phyloP scores from a whole-genome alignment of 1,140 invertebrate species.

The Chelonus insularis region DNA sequence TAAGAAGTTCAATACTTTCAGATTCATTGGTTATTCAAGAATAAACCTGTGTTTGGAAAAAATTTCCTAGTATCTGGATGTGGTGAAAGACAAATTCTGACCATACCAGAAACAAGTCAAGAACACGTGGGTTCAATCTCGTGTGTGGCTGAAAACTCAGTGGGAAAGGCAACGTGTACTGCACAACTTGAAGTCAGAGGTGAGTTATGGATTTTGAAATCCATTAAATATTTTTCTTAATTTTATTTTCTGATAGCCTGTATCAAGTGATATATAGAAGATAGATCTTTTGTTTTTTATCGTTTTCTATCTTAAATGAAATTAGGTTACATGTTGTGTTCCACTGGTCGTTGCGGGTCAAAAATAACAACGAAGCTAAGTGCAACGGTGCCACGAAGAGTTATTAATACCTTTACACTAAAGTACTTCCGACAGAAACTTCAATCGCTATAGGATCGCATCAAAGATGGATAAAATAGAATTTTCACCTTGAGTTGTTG shows the following conservation, averaged over 20 bases:
- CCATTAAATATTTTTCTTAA: slow-evolving; percentile 5
- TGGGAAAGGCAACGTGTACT: slow-evolving; percentile 70
- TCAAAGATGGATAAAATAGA: slow-evolving; percentile 16
- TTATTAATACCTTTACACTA: slow-evolving; percentile 52
- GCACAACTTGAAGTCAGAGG: slow-evolving; percentile 61
- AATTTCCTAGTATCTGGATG: slow-evolving; percentile 72
- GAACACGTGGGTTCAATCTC: slow-evolving; percentile 70
- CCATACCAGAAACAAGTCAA: slow-evolving; percentile 64
- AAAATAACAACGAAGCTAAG: slow-evolving; percentile 47
- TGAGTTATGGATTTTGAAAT: too few relatives aligned
- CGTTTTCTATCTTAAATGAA: slow-evolving; percentile 31
- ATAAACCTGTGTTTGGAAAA: slow-evolving; percentile 69
- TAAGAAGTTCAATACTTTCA: slow-evolving; percentile 40
- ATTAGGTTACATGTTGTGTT: slow-evolving; percentile 38
- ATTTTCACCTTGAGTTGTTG: not conserved
- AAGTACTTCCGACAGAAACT: slow-evolving; percentile 38
- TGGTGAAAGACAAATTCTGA: slow-evolving; percentile 71
- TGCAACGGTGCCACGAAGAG: slow-evolving; percentile 48
- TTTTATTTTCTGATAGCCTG: not conserved
- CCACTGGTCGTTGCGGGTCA: slow-evolving; percentile 35
- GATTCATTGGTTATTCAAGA: slow-evolving; percentile 76
- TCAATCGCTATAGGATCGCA: slow-evolving; percentile 43
- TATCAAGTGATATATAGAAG: too few relatives aligned
- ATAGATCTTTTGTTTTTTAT: slow-evolving; percentile 18
- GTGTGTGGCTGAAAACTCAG: slow-evolving; percentile 75